Base-by-base conservation (phyloP, 2,888 invertebrate genomes). In the Clivina fossor region DNA sequence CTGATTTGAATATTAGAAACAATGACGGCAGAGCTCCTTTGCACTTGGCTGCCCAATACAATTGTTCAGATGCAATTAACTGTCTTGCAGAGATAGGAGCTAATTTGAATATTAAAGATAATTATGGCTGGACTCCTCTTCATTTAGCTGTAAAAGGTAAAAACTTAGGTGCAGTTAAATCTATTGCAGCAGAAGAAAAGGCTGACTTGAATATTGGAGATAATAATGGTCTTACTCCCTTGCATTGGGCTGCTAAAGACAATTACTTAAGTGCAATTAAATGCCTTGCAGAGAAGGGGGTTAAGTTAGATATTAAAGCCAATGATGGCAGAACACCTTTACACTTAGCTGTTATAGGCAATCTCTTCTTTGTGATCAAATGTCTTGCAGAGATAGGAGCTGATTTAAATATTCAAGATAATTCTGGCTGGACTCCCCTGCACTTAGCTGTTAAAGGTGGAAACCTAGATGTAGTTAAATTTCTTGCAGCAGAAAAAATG, bases 191-290 rank as follows among this genome's bases (percentile, higher is more conserved):
- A 4, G 26, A 24, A 24, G 9, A 24, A 24, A 24, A 9, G 9
- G 26, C 26, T 24, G 9, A 24, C 9, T 24, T 24, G 9, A 24
- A 24, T 24, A 24, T 9, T 24, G 9, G 26, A 9, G 9, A 24
- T 24, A 24, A 13, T 11, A 37, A 57, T n/a, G 57, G 59, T 35
- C 57, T 58, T 4, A 66, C 65, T 2, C 58, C 64, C 2, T 56
- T 67, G 26, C 65, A 67, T 46, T 58, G 47, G 33, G 68, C 66
- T n/a, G 62, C 62, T 1, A 54, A 51, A 28, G 57, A 60, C 16
- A 65, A 66, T 28, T 60, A 65, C 48, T 26, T 60, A 2, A 58
- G 53, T 15, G 60, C 64, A 1, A 55, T 62, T 22, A 43, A 60
- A 9, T 24, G 9, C 26, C 26, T 24, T 24, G 9, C 9, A 24